Conservation (phyloP, 2,888 invertebrate genomes). For the Conus canariensis region DNA sequence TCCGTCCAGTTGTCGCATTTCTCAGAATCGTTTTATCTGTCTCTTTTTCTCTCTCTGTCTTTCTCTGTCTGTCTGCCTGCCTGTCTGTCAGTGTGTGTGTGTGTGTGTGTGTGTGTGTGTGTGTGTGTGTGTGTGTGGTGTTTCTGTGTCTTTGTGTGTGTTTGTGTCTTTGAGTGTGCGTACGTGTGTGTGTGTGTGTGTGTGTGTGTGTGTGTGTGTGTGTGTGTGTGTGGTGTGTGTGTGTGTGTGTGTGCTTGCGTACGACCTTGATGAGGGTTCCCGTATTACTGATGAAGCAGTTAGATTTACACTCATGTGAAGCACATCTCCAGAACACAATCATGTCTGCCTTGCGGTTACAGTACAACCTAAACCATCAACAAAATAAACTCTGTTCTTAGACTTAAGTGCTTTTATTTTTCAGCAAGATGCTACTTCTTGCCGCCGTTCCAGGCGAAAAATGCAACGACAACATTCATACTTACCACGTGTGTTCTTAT, state of each 20-base stretch:
- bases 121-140: slow-evolving; percentile 5
- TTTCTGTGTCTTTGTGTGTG: not conserved
- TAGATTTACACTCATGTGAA: too few species aligned
- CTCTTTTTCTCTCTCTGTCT: slow-evolving; percentile 5
- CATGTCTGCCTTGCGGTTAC: too few species aligned
- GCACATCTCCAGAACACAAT: too few species aligned
- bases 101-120: not conserved
- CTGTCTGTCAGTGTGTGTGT: not conserved
- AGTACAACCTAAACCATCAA: too few species aligned
- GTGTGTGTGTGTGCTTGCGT: not conserved
- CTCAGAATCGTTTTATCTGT: not conserved
- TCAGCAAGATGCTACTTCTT: too few species aligned
- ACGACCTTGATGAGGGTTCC: too few species aligned
- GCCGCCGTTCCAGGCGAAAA: too few species aligned
- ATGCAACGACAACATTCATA: too few species aligned
- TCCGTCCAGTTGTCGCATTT: not conserved
- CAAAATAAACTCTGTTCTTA: too few species aligned
- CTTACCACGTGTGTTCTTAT: too few species aligned
- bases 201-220: not conserved
- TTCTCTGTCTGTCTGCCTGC: not conserved
- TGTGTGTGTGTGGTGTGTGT: not conserved
- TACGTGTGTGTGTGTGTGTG: slow-evolving; percentile 4
- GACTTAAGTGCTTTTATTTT: too few species aligned
- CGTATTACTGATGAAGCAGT: too few species aligned
- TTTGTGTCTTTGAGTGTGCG: not conserved